Base-by-base conservation (phyloP, 2,113 vertebrate genomes). In the Perognathus longimembris region DNA sequence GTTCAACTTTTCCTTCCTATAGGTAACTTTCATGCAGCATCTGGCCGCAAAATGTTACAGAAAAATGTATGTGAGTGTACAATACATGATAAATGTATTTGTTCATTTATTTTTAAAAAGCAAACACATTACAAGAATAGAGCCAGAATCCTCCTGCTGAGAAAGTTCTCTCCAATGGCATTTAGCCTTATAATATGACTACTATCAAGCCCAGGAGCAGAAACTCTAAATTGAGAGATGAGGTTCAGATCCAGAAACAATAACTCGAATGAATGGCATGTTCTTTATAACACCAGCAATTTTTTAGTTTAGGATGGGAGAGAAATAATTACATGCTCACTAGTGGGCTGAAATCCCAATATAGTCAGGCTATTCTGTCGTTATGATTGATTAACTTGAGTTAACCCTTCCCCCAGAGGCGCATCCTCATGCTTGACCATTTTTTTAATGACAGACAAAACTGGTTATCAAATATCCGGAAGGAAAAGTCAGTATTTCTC, bases 291-390 rank as follows among this genome's bases (percentile, higher is more conserved):
- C 20, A 82, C 14, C 24, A 8, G 17, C 3, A 18, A 57, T 73
- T 77, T 73, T 73, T 85, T 92, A 34, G 57, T 93, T 36, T 18
- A 90, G 26, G n/a, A 83, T 73, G n/a, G 14, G 7, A 79, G 20
- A 50, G 1, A 89, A 59, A 6, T 59, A 15, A 88, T 34, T 88
- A 32, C 34, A 14, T 36, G 2, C 24, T 70, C 18, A 64, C 20
- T 54, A 54, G 15, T 3, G 5, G 18, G 12, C 9, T 50, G 8
- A 80, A 69, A 24, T 59, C 1, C 38, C 61, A 42, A 73, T 32
- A 50, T 4, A 74, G 20, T 7, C 32, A 64, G 28, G 1, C 9
- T 1, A 22, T 28, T 26, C 36, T 63, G 5, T 15, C 21, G 50
- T 69, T 89, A 7, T 74, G 28, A 82, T 36, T 42, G 32, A 67